Percentiles rank a stretch among this genome's conserved stretches.
phyloP scores from a whole-genome alignment of 2,797 vertebrate species.

The Cuniculus paca region DNA sequence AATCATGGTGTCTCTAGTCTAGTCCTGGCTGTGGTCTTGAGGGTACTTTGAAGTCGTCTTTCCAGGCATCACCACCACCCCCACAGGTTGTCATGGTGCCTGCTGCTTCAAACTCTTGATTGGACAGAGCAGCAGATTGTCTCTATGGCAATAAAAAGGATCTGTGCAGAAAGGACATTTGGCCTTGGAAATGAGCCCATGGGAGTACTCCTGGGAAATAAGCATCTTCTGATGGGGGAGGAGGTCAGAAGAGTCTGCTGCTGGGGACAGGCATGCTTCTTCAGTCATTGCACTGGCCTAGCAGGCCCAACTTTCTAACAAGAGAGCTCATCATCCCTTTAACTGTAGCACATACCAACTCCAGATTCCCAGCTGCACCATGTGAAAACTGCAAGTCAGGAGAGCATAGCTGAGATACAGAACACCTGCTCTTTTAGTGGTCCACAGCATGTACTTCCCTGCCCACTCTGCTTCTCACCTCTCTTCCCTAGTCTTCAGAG shows the following conservation, averaged over 20 bases:
- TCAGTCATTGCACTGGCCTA: neutral
- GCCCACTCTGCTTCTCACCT: neutral
- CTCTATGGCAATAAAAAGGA: constrained; percentile 81
- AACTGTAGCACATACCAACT: neutral
- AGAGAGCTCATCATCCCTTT: neutral
- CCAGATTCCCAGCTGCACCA: neutral
- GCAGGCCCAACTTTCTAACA: neutral
- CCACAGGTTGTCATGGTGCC: constrained; percentile 79
- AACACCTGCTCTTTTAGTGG: neutral
- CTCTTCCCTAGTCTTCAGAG: neutral
- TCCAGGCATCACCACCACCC: constrained; percentile 4
- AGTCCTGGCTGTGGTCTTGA: constrained; percentile 30
- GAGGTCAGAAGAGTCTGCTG: neutral
- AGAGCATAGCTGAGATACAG: neutral
- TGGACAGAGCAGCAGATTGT: constrained; percentile 74
- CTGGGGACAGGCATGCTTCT: neutral
- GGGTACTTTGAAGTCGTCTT: constrained; percentile 57
- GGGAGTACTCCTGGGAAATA: constrained; percentile 63
- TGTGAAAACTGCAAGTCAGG: neutral
- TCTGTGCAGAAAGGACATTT: constrained; percentile 67
- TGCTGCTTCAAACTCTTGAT: constrained; percentile 55
- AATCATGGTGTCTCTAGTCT: neutral
- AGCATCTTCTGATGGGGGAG: neutral
- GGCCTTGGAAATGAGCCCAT: constrained; percentile 74
- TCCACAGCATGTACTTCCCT: neutral